Evolutionary conservation across 1,140 invertebrate genomes (phyloP), one percentile per base, ranked within the genome.

Genomic region (Trachymyrmex cornetzi): DNA sequence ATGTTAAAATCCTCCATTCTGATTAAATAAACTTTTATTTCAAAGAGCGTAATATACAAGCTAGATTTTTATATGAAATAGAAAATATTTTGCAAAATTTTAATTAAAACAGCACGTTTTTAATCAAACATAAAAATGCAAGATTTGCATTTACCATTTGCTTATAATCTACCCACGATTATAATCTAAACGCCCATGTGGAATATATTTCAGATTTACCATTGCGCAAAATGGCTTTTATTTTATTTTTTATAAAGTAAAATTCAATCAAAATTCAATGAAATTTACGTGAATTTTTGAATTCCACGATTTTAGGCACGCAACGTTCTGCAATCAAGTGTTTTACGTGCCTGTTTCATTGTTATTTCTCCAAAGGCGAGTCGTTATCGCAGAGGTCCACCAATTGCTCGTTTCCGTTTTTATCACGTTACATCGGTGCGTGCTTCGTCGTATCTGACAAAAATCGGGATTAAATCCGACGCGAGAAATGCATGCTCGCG

Each of bases 391-490:
- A 30, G n/a, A 24, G 30, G 6, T 9, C n/a, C 22, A 12, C 38
- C 48, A 64, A 71, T 81, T 22, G 67, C 44, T 74, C 38, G 38
- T 82, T 61, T 61, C 67, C 69, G 53, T 14, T 53, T 82, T 34
- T 59, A 44, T 74, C 80, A 24, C 34, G 30, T 79, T 44, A 34
- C n/a, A 59, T 71, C 69, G 27, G 22, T 48, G n/a, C 27, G 53
- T 34, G 38, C 11, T 55, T 67, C 38, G 50, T 4, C 38, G 48
- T 50, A 84, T 53, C 77, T 48, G n/a, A 16, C 19, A 72, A 50
- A 86, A 75, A 89, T 88, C 72, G 87, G 57, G 67, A 72, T 86
- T 80, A 86, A 89, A 86, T 86, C 69, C 77, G 75, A 75, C 34
- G n/a, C 44, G 64, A 77, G 87, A 86, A 64, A 86, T 55, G 86